Evolutionary conservation across 2,888 invertebrate species (phyloP), one percentile per base, ranked within the genome.

Genomic region (Drosophila pseudotalamancana): DNA sequence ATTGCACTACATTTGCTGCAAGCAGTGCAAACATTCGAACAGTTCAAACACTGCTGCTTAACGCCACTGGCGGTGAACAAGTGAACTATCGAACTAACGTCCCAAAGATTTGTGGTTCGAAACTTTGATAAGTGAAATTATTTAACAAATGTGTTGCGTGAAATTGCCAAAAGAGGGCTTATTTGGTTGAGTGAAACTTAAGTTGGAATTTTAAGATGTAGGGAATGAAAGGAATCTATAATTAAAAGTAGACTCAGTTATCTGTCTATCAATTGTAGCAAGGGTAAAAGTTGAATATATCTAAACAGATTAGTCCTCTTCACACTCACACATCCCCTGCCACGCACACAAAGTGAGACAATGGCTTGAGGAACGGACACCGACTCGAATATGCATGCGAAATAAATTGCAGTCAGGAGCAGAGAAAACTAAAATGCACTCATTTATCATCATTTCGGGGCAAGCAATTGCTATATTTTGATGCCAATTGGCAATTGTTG

Each of bases 371-470:
- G 19, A 25, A 4, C 35, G 14, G 46, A 40, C 31, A 34, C 31
- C 1, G n/a, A 2, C 16, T 32, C 18, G 34, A 39, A 59, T 42
- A 39, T 34, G 48, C 27, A 62, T 48, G 14, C 34, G 14, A 66
- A 42, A 64, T 56, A 60, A 63, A 68, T 59, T 56, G 34, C 34
- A 69, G 56, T 19, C 63, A 57, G 31, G 25, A 35, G 35, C 32
- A 42, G 18, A 45, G 14, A 43, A 72, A 76, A 50, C 50, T 54
- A 56, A 68, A 75, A 63, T 39, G 60, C 42, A 70, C 62, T 77
- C 77, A 73, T 76, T 77, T 77, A 73, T 76, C 70, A 77, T 73
- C 70, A 73, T 77, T 76, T 76, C 34, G 62, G 65, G 51, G 54
- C 56, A 46, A 51, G 53, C 49, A 70, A 77, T 70, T 77, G 77